These are phyloP conservation scores for Chromis chromis DNA, from an alignment of 2,797 vertebrate species.

Conservation along the genomic window DNA sequence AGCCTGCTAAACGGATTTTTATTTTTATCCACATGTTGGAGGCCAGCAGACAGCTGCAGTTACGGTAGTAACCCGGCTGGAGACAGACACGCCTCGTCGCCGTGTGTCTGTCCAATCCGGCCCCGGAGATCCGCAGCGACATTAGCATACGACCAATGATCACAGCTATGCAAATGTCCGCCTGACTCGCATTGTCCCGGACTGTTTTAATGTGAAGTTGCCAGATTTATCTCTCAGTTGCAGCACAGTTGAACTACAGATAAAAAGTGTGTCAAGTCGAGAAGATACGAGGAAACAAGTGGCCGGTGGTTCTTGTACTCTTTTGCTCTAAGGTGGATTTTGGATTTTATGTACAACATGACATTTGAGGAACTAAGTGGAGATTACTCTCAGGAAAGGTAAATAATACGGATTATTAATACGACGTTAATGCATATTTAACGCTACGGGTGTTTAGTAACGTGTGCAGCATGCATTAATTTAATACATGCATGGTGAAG, in stretches of 20 bases:
- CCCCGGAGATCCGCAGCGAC: fast-evolving
- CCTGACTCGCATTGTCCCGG: conserved; percentile 37
- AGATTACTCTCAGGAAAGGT: conserved; percentile 88
- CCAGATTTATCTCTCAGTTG: conserved; percentile 69
- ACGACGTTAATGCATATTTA: not conserved
- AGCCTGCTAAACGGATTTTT: not conserved
- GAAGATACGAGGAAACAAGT: conserved; percentile 35
- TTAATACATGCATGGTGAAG: not conserved
- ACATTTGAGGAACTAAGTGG: conserved; percentile 92
- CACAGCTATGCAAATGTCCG: conserved; percentile 42
- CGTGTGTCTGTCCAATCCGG: conserved; percentile 55
- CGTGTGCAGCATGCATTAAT: not conserved
- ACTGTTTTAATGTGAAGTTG: conserved; percentile 67
- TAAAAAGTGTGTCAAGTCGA: conserved; percentile 15
- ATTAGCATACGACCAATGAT: conserved; percentile 71
- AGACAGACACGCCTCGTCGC: conserved; percentile 57
- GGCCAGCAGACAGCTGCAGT: conserved; percentile 33
- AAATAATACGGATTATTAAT: conserved; percentile 32
- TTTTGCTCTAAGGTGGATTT: conserved; percentile 50
- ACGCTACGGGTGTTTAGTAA: not conserved
- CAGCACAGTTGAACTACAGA: conserved; percentile 24
- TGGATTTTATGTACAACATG: conserved; percentile 88
- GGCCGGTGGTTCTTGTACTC: not conserved
- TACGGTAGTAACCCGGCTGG: conserved; percentile 3
- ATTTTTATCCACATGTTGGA: not conserved